A percentile compares a stretch with the other conserved stretches of the same genome.
Evolutionary conservation across 2,888 invertebrate genomes (phyloP).

Genomic region (Meliscaeva auricollis): DNA sequence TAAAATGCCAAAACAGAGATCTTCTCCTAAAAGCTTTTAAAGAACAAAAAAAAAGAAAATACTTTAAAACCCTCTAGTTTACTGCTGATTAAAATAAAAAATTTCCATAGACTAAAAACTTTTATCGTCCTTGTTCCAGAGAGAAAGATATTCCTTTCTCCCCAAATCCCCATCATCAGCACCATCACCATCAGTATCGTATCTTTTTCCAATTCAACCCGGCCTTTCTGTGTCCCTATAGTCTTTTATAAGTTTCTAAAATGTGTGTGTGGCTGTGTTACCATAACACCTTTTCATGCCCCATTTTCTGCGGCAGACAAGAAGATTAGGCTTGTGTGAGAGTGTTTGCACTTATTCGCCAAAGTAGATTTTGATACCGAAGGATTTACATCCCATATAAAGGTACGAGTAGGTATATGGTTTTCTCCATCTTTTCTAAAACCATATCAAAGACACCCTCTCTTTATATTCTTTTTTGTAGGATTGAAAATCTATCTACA

Average conservation of each 20-base stretch:
- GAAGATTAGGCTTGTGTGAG: conserved; percentile 9
- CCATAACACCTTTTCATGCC: conserved; percentile 30
- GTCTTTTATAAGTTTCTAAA: not conserved
- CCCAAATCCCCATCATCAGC: not conserved
- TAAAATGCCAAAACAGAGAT: not conserved
- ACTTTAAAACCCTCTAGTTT: conserved; percentile 10
- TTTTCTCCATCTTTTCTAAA: not conserved
- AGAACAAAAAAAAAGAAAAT: not conserved
- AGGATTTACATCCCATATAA: conserved; percentile 19
- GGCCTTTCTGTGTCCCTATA: not conserved
- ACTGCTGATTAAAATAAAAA: conserved; percentile 18
- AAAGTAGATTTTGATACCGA: conserved; percentile 25
- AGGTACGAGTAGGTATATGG: not conserved
- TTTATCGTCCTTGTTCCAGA: conserved; percentile 11
- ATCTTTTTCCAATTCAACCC: conserved; percentile 14
- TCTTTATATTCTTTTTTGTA: not conserved
- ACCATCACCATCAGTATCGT: not conserved
- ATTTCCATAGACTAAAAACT: conserved; percentile 1
- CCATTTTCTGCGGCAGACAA: conserved; percentile 35
- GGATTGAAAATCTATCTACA: not conserved
- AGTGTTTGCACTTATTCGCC: conserved; percentile 20
- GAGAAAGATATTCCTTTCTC: not conserved
- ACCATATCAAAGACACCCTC: not conserved
- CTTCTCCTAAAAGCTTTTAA: not conserved
- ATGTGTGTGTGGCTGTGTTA: not conserved